Evolutionary conservation across 2,113 vertebrate species (phyloP).

Genomic region (Pelmatolapia mariae): DNA sequence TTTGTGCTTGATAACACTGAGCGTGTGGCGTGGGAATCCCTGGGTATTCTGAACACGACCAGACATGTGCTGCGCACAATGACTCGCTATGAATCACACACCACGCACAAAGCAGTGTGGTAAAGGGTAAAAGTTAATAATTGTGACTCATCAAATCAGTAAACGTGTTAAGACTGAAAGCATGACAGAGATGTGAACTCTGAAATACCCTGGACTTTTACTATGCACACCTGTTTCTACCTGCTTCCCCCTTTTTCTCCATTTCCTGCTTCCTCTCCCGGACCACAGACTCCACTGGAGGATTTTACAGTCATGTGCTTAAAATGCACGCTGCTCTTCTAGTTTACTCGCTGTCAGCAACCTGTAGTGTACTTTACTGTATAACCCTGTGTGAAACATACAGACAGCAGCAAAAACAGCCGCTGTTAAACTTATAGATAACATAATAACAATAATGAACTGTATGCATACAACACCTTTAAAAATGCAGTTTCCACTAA

Average conservation of each 20-base stretch:
- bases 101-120: background rate
- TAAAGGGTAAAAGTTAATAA: background rate
- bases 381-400: background rate
- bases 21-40: constrained; percentile 27
- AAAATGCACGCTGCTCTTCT: background rate
- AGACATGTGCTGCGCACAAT: background rate
- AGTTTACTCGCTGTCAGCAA: background rate
- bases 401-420: background rate
- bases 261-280: background rate
- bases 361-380: background rate
- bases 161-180: background rate
- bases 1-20: background rate
- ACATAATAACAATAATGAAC: background rate
- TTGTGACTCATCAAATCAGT: constrained; percentile 17
- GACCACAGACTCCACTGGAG: background rate
- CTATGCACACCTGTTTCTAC: background rate
- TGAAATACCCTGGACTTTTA: background rate
- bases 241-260: background rate
- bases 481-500: background rate
- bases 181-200: background rate
- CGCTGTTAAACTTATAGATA: background rate
- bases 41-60: background rate
- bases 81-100: constrained; percentile 28
- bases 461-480: background rate
- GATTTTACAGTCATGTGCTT: background rate